Evolutionary conservation across 2,113 vertebrate genomes (phyloP).

Genomic region (Psophia crepitans): DNA sequence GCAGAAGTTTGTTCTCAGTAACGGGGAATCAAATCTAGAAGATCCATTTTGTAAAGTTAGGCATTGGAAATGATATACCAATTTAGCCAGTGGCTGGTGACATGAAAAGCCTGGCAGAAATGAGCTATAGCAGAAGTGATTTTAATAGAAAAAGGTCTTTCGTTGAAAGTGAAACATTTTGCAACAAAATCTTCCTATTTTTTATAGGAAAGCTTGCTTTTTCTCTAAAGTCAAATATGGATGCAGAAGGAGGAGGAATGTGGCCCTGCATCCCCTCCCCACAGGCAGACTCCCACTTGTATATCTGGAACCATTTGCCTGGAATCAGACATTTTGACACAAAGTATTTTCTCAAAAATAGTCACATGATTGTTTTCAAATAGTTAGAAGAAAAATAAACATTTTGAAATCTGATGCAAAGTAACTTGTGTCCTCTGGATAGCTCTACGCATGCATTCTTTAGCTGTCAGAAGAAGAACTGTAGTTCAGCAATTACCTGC

Average conservation of each 20-base stretch:
- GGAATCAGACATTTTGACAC: not conserved
- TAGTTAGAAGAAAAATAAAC: constrained; percentile 1
- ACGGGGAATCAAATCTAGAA: not conserved
- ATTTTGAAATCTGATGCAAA: constrained; percentile 9
- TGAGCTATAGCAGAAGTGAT: not conserved
- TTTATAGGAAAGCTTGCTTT: not conserved
- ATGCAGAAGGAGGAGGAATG: not conserved
- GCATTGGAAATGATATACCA: not conserved
- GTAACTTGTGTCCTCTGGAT: not conserved
- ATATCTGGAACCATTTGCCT: not conserved
- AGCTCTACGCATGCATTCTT: constrained; percentile 9
- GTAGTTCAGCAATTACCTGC: constrained; percentile 39
- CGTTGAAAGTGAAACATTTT: not conserved
- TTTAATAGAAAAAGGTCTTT: not conserved
- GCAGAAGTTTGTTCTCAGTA: not conserved
- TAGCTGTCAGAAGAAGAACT: not conserved
- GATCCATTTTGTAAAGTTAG: not conserved
- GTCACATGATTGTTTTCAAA: not conserved
- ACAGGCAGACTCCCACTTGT: not conserved
- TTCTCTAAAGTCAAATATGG: not conserved
- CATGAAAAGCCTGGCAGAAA: not conserved
- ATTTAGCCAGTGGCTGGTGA: not conserved
- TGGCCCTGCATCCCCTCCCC: not conserved
- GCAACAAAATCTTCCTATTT: not conserved
- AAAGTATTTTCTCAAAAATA: not conserved